Base-by-base conservation (phyloP, 2,888 invertebrate species). In the Ferrisia virgata region DNA sequence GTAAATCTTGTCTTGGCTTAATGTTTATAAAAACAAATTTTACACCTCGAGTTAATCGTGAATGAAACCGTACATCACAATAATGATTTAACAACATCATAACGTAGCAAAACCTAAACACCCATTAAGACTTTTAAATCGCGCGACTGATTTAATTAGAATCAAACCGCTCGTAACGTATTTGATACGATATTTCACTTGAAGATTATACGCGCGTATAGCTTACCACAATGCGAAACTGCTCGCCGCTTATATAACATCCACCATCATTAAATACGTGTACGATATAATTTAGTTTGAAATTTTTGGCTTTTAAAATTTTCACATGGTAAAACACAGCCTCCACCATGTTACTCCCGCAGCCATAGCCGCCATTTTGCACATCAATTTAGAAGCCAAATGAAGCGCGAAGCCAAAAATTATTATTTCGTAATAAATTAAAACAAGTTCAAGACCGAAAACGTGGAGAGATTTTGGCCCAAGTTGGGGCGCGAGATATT, bases 401-500 rank as follows among this genome's bases (percentile, higher is more conserved):
- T 76, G 72, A 76, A 76, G 72, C 72, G 36, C 72, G 72, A 76
- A 76, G 72, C 72, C 72, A 76, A 76, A 72, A 76, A 36, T 76
- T 76, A 76, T 36, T 36, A 76, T 36, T 76, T 76, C 36, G 72
- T 76, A 76, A 76, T 76, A 76, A 76, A 76, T 76, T 76, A 76
- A 64, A 76, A 69, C 69, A 69, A 69, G 69, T 69, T 69, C 72
- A 76, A 76, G 72, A 33, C 36, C 36, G 36, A 76, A 22, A 76
- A n/a, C 36, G 36, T 5, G 18, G 33, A 36, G 33, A 36, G 8
- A 76, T 76, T 76, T 76, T 76, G 36, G 72, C 72, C 72, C 72
- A 15, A 76, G 72, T 36, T 36, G 72, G 72, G 72, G 72, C n/a
- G 8, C 31, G 72, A 76, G 72, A 76, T 76, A 76, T 76, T 76